A percentile compares a stretch with the other conserved stretches of the same genome.
These are phyloP conservation scores for Aethes cnicana DNA, from an alignment of 2,888 invertebrate species.

Conservation along the genomic window DNA sequence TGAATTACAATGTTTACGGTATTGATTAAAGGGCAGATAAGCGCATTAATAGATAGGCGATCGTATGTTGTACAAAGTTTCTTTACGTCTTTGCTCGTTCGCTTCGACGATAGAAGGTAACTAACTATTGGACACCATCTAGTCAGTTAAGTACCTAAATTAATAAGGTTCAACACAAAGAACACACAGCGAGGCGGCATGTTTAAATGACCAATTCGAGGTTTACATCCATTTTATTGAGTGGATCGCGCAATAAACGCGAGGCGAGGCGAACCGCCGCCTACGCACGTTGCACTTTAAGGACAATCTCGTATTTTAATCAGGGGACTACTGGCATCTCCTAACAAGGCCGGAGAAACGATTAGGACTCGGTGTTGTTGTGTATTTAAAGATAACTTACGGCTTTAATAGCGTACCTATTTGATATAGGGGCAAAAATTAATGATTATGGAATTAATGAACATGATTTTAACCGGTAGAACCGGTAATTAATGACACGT, in stretches of 20 bases:
- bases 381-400: too few species aligned
- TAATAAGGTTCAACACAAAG: conserved; percentile 20
- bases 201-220: conserved; percentile 61
- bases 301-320: conserved; percentile 31
- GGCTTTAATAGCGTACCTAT: too few species aligned
- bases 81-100: too few species aligned
- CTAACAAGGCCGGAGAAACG: conserved; percentile 17
- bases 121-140: conserved; percentile 7
- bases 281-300: conserved; percentile 47
- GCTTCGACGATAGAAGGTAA: too few species aligned
- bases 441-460: too few species aligned
- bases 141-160: conserved; percentile 15
- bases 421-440: too few species aligned
- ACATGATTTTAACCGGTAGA: too few species aligned
- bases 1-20: background rate
- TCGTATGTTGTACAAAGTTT: too few species aligned
- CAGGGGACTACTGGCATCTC: conserved; percentile 23
- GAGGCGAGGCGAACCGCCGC: conserved; percentile 73
- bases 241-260: conserved; percentile 72
- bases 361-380: conserved; percentile 2
- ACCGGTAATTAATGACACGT: too few species aligned
- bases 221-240: conserved; percentile 69
- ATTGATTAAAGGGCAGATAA: background rate
- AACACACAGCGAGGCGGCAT: conserved; percentile 45
- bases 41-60: too few species aligned